phyloP scores from a whole-genome alignment of 1,140 invertebrate genomes.

The Atta cephalotes region DNA sequence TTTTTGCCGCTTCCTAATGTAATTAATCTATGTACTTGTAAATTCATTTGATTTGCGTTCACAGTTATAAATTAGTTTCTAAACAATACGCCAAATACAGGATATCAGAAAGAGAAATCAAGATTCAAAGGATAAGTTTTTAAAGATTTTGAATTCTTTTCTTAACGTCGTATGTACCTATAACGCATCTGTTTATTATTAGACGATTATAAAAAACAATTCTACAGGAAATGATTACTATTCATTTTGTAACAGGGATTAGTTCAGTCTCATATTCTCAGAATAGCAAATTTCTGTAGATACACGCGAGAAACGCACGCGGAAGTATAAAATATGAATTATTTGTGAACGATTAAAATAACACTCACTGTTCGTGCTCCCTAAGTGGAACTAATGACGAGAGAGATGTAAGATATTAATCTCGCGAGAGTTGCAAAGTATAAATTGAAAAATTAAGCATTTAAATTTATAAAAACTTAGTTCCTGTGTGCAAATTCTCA shows the following conservation, averaged over 20 bases:
- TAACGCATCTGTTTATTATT: neutral
- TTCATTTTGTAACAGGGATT: neutral
- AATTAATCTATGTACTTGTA: neutral
- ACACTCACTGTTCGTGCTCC: slow-evolving; percentile 41
- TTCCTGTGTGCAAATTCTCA: neutral
- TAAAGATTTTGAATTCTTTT: neutral
- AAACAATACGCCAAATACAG: too few species aligned
- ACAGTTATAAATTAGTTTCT: too few species aligned
- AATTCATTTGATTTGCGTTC: too few species aligned
- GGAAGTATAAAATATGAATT: slow-evolving; percentile 61
- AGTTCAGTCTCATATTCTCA: slow-evolving; percentile 58
- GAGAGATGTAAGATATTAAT: slow-evolving; percentile 68
- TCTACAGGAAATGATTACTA: slow-evolving; percentile 13
- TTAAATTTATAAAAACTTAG: neutral
- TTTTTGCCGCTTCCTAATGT: neutral
- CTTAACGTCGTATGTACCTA: neutral
- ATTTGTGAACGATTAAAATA: slow-evolving; percentile 67
- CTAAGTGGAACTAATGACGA: slow-evolving; percentile 67
- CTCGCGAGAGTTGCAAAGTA: slow-evolving; percentile 35
- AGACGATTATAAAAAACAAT: neutral
- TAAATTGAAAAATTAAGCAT: neutral
- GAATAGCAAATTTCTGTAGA: slow-evolving; percentile 3
- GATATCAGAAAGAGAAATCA: too few species aligned
- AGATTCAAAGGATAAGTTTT: too few species aligned
- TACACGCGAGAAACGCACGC: slow-evolving; percentile 30